These are phyloP conservation scores for Sorex araneus DNA, from an alignment of 2,113 vertebrate genomes.

Conservation along the genomic window DNA sequence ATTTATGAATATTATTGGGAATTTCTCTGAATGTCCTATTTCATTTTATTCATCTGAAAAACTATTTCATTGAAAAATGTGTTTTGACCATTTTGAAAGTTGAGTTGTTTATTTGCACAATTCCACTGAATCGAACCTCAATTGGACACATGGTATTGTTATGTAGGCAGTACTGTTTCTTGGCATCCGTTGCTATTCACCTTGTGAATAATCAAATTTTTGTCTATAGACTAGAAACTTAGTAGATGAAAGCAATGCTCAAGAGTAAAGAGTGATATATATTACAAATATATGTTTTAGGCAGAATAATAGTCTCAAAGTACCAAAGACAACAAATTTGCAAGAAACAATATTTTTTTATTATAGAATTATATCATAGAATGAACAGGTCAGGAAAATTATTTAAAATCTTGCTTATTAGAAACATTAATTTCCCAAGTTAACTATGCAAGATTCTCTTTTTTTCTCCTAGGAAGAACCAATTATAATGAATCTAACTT, in stretches of 20 bases:
- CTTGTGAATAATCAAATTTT: no score
- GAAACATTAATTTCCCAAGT: background rate
- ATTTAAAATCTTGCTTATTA: background rate
- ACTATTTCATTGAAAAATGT: no score
- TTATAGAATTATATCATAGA: background rate
- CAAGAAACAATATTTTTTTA: background rate
- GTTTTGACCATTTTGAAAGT: no score
- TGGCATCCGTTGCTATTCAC: no score
- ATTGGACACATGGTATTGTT: no score
- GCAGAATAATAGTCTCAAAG: background rate
- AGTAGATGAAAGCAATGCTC: background rate
- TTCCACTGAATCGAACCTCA: no score
- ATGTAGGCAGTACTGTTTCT: no score
- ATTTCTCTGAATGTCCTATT: no score
- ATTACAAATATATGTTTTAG: background rate
- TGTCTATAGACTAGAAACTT: background rate
- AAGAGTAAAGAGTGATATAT: background rate
- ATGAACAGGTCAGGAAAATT: constrained; percentile 4
- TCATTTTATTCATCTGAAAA: no score
- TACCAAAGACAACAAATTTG: background rate
- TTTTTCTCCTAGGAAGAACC: background rate
- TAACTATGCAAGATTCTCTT: background rate
- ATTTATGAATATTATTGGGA: no score
- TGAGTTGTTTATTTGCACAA: no score
- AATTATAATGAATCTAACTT: background rate